Conservation (phyloP, 2,888 invertebrate species). For the Epistrophella euchroma region DNA sequence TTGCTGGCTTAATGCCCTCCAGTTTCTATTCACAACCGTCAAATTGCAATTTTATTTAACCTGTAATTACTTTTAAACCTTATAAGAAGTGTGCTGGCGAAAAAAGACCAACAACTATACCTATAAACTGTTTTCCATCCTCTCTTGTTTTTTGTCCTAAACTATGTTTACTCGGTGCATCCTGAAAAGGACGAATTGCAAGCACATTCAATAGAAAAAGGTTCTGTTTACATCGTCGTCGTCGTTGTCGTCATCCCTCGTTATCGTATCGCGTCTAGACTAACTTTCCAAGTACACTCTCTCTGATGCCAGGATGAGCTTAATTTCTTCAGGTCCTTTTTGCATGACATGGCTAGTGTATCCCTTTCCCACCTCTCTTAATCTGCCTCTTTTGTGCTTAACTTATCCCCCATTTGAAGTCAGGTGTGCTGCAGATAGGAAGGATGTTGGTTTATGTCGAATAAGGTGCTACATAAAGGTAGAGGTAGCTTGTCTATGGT, state of each 20-base stretch:
- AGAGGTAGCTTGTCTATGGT: slow-evolving; percentile 46
- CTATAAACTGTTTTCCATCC: slow-evolving; percentile 46
- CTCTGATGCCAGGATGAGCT: slow-evolving; percentile 55
- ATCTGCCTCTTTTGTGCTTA: background rate
- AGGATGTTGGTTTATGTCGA: slow-evolving; percentile 62
- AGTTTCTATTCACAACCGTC: slow-evolving; percentile 56
- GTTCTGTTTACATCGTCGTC: slow-evolving; percentile 41
- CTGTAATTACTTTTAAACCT: slow-evolving; percentile 67
- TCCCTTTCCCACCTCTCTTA: background rate
- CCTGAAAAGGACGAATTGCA: slow-evolving; percentile 45
- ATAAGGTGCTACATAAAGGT: background rate
- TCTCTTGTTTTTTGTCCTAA: slow-evolving; percentile 38
- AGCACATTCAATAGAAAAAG: slow-evolving; percentile 38
- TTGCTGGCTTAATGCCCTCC: background rate
- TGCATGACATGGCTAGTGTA: slow-evolving; percentile 23
- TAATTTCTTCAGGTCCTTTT: slow-evolving; percentile 58
- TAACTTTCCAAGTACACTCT: slow-evolving; percentile 37
- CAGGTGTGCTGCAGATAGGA: slow-evolving; percentile 62
- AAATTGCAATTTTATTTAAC: slow-evolving; percentile 72
- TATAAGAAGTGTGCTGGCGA: slow-evolving; percentile 12
- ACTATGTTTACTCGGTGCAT: slow-evolving; percentile 29
- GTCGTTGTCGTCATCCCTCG: slow-evolving; percentile 11
- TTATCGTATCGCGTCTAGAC: slow-evolving; percentile 64
- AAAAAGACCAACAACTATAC: slow-evolving; percentile 58
- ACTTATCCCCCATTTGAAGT: slow-evolving; percentile 25